Evolutionary conservation across 2,888 invertebrate genomes (phyloP), one percentile per base, ranked within the genome.

Genomic region (Drosophila buzzatii): DNA sequence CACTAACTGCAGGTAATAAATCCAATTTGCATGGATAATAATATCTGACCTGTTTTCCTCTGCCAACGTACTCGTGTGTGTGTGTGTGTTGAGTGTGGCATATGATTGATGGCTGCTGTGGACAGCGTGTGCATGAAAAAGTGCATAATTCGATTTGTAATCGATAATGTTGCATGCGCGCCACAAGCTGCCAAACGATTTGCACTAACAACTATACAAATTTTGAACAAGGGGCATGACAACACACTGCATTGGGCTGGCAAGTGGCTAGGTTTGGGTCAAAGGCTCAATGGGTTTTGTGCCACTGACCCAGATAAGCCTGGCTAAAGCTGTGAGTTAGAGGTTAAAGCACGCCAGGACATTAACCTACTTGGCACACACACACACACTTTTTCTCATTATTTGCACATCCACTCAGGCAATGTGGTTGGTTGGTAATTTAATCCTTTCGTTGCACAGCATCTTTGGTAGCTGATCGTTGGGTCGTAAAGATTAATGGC

Each of bases 321-420:
- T 42, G 69, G 37, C 58, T 20, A 55, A 67, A 59, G 57, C 49
- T 66, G 67, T 52, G 64, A 33, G 66, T 53, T 65, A 75, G 75
- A 79, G 89, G 86, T 86, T 81, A 89, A 89, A 72, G 89, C 53
- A 86, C 87, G 77, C 23, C 76, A 89, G 86, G 89, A 89, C 86
- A 86, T 82, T 86, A 85, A 89, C 89, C 86, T 69, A 77, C 63
- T 72, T 73, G 64, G 62, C 47, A 51, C 52, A 37, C 20, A 16
- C 37, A 18, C 33, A 18, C 18, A 4, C 23, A 5, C 10, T 44
- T 53, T 66, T 63, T 71, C 61, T 56, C 61, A 56, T 70, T 74
- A 76, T 69, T 63, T 70, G 27, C n/a, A 56, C 31, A 44, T 56
- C 62, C 62, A 47, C 53, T 64, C 51, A 56, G 59, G 76, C 72